phyloP scores from a whole-genome alignment of 2,888 invertebrate genomes.

The Apoderus coryli region DNA sequence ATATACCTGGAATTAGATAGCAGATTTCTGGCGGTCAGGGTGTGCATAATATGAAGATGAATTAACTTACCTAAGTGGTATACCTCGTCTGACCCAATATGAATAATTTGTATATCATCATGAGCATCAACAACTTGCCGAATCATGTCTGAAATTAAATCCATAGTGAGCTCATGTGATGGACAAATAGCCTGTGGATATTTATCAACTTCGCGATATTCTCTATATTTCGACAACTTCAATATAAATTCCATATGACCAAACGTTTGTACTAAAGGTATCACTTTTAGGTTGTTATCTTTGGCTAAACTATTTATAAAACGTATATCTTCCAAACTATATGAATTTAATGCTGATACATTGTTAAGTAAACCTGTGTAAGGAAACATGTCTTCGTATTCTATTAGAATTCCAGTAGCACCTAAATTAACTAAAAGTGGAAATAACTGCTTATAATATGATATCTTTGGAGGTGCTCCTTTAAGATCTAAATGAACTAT shows the following conservation, averaged over 20 bases:
- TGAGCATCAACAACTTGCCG: slow-evolving; percentile 50
- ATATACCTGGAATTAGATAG: slow-evolving; percentile 32
- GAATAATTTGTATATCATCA: slow-evolving; percentile 38
- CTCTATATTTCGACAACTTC: slow-evolving; percentile 50
- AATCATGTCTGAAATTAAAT: slow-evolving; percentile 50
- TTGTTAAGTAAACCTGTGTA: slow-evolving; percentile 43
- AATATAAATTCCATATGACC: slow-evolving; percentile 72
- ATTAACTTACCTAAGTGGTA: slow-evolving; percentile 39
- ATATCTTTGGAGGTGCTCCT: slow-evolving; percentile 61
- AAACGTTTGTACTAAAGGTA: slow-evolving; percentile 75
- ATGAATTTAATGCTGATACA: slow-evolving; percentile 49
- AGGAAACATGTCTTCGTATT: slow-evolving; percentile 77
- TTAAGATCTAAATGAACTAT: slow-evolving; percentile 76
- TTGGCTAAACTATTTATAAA: slow-evolving; percentile 33
- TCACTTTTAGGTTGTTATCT: slow-evolving; percentile 46
- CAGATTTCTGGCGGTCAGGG: too few relatives aligned
- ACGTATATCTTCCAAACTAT: slow-evolving; percentile 14
- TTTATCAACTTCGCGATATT: slow-evolving; percentile 47
- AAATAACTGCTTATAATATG: slow-evolving; percentile 45
- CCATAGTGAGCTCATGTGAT: slow-evolving; percentile 39
- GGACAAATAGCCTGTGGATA: slow-evolving; percentile 59
- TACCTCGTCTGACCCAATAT: slow-evolving; percentile 77
- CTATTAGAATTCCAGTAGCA: slow-evolving; percentile 61
- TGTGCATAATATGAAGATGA: too few relatives aligned
- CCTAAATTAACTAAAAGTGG: slow-evolving; percentile 45